These are phyloP conservation scores for Bedellia somnulentella DNA, from an alignment of 2,888 invertebrate species.

Conservation along the genomic window DNA sequence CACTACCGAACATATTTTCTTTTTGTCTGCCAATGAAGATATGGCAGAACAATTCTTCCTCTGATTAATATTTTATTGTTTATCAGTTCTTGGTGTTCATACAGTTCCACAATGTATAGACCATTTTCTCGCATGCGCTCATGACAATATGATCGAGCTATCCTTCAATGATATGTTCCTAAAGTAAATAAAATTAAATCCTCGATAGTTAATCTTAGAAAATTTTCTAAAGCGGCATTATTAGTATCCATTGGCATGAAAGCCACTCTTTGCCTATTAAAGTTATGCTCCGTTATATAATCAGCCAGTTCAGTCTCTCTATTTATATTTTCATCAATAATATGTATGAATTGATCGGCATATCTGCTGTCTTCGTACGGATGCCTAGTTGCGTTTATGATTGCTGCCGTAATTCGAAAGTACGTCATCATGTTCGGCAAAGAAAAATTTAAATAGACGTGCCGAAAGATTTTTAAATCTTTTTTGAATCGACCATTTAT, in stretches of 20 bases:
- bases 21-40: too few relatives aligned
- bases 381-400: constrained; percentile 10
- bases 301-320: constrained; percentile 8
- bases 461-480: constrained; percentile 7
- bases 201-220: constrained; percentile 5
- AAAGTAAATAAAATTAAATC: constrained; percentile 5
- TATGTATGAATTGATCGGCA: constrained; percentile 7
- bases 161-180: constrained; percentile 5
- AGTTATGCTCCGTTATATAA: constrained; percentile 6
- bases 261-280: constrained; percentile 8
- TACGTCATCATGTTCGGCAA: constrained; percentile 7
- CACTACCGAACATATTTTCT: too few relatives aligned
- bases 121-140: constrained; percentile 1
- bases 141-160: constrained; percentile 5
- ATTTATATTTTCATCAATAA: constrained; percentile 6
- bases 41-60: neutral
- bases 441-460: constrained; percentile 9
- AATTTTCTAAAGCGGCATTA: constrained; percentile 3
- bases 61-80: constrained; percentile 1
- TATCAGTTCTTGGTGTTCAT: neutral
- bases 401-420: constrained; percentile 10
- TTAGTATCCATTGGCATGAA: neutral
- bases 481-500: constrained; percentile 8
- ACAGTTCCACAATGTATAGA: neutral
- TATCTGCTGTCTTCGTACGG: constrained; percentile 8